Evolutionary conservation across 2,888 invertebrate species (phyloP), one percentile per base, ranked within the genome.

Genomic region (Eledone cirrhosa): DNA sequence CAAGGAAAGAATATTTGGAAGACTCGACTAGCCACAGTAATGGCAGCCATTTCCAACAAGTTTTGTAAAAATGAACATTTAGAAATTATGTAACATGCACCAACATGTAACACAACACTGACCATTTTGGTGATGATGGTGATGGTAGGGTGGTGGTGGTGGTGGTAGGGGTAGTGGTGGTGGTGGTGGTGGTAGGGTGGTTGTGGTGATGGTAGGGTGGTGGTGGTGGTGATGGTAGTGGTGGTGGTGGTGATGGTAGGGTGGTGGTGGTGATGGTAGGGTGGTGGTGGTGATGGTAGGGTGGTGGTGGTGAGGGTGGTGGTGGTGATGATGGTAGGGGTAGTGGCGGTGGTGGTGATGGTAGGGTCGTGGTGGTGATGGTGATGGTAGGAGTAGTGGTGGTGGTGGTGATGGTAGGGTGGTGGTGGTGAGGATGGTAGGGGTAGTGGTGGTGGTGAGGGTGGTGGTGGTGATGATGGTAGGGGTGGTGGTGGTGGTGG

Each of bases 221-320:
- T n/a, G n/a, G n/a, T n/a, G n/a, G n/a, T n/a, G n/a, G n/a, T n/a
- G n/a, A n/a, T n/a, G n/a, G 75, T 75, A 29, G 29, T 19, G 29
- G 75, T 14, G 14, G 75, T 24, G 75, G 41, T n/a, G 33, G 41
- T n/a, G n/a, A 13, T 29, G 75, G 31, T 24, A 19, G 14, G 14
- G n/a, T 13, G 19, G 47, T 14, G n/a, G n/a, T n/a, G n/a, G n/a
- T n/a, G n/a, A n/a, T n/a, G 31, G 76, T 33, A n/a, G n/a, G 76
- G 4, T 77, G n/a, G 14, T 47, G 31, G 41, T 78, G 63, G 72
- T 72, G 69, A 65, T 69, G 3, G 33, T 47, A n/a, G n/a, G 27
- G n/a, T 33, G 33, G 72, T 65, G 1, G 72, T 27, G 41, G 78
- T 63, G 13, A 78, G 48, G 31, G 48, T 27, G n/a, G n/a, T n/a